A percentile compares a stretch with the other conserved stretches of the same genome.
Conservation (phyloP, 2,113 vertebrate species). For the Equus przewalskii region DNA sequence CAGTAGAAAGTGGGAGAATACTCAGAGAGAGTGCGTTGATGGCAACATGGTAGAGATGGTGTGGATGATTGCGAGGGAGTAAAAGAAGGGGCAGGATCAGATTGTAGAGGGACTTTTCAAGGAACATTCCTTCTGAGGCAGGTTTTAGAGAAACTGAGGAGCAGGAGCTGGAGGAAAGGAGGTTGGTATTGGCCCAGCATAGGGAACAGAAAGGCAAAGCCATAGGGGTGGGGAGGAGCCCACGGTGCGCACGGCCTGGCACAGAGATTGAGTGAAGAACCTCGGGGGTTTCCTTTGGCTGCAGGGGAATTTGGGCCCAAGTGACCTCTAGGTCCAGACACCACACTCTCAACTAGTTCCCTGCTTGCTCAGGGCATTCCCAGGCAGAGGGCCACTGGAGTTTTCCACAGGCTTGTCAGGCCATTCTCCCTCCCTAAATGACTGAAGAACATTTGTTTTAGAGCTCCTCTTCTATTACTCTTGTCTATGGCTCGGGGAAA, state of each 20-base stretch:
- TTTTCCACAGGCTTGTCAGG: neutral
- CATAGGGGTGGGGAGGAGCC: neutral
- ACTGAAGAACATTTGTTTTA: neutral
- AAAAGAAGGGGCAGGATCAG: accelerated
- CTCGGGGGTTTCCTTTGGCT: neutral
- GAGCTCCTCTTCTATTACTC: neutral
- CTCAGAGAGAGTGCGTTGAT: accelerated
- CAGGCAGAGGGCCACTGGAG: neutral
- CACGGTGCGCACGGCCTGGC: neutral
- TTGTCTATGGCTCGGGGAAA: neutral
- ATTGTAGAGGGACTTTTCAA: neutral
- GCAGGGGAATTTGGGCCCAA: neutral
- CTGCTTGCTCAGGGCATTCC: neutral
- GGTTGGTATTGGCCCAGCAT: no score
- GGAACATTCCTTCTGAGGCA: neutral
- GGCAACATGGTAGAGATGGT: neutral
- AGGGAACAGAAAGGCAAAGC: neutral
- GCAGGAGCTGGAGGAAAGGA: neutral
- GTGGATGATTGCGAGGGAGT: accelerated
- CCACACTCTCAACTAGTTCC: neutral
- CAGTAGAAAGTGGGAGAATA: neutral
- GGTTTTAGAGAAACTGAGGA: neutral
- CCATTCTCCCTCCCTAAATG: neutral
- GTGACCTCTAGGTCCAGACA: neutral
- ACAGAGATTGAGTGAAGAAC: neutral